phyloP scores from a whole-genome alignment of 2,113 vertebrate species.

The Perca fluviatilis region DNA sequence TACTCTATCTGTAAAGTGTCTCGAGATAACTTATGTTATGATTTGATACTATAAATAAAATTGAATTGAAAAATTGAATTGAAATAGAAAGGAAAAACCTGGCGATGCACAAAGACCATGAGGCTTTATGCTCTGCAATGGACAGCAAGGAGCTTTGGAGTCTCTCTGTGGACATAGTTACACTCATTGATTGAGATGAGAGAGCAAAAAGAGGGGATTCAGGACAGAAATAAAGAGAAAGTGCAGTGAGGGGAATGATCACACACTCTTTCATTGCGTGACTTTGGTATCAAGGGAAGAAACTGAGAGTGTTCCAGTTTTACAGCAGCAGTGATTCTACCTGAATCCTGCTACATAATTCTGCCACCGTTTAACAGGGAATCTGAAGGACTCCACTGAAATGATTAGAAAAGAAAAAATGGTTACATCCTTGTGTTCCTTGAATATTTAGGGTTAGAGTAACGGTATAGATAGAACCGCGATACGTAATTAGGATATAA shows the following conservation, averaged over 20 bases:
- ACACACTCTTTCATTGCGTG: conserved; percentile 40
- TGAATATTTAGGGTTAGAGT: not conserved
- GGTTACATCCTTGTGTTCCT: not conserved
- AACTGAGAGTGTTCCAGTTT: conserved; percentile 27
- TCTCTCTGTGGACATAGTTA: conserved; percentile 42
- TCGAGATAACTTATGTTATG: too few species aligned
- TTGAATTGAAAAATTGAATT: too few species aligned
- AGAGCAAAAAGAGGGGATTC: conserved; percentile 22
- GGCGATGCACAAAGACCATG: not conserved
- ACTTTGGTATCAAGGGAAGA: conserved; percentile 44
- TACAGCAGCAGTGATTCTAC: conserved; percentile 19
- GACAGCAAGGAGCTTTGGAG: conserved; percentile 24
- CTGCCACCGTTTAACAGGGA: not conserved
- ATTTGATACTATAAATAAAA: too few species aligned
- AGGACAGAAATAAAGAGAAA: conserved; percentile 17
- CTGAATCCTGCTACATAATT: not conserved
- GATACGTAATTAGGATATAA: too few species aligned
- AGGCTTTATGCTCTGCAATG: conserved; percentile 10
- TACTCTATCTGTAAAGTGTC: too few species aligned
- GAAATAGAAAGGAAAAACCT: not conserved
- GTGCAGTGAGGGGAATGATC: conserved; percentile 33
- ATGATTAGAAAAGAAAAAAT: not conserved
- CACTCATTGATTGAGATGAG: conserved; percentile 54
- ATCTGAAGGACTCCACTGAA: not conserved
- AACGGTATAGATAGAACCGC: too few species aligned